Evolutionary conservation across 1,140 invertebrate species (phyloP).

Genomic region (Phymastichus coffea): DNA sequence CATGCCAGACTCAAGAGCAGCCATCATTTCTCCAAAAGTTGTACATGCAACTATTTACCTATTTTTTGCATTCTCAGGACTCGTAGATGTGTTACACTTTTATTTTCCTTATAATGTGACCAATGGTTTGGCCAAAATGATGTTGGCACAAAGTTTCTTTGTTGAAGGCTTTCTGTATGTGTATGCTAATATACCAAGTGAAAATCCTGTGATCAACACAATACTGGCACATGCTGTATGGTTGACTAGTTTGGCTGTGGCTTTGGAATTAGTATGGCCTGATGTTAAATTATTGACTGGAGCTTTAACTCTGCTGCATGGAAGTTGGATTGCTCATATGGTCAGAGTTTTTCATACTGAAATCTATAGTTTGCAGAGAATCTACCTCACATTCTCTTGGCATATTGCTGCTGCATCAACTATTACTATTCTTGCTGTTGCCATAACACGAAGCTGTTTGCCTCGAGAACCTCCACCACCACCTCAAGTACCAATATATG

Average conservation of each 20-base stretch:
- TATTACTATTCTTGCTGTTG: constrained; percentile 43
- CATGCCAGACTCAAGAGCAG: constrained; percentile 32
- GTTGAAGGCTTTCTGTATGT: constrained; percentile 51
- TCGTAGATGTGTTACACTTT: constrained; percentile 51
- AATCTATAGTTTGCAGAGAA: constrained; percentile 31
- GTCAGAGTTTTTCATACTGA: constrained; percentile 36
- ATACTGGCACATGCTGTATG: constrained; percentile 46
- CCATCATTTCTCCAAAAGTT: constrained; percentile 44
- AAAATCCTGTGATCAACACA: constrained; percentile 35
- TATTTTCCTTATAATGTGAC: constrained; percentile 48
- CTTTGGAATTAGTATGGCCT: constrained; percentile 47
- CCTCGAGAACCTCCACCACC: constrained; percentile 35
- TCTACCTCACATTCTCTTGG: constrained; percentile 51
- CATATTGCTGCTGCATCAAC: constrained; percentile 47
- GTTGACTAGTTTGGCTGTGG: constrained; percentile 40
- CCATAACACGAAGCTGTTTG: constrained; percentile 38
- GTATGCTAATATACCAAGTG: constrained; percentile 32
- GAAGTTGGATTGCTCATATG: constrained; percentile 51
- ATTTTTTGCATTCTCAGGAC: constrained; percentile 53
- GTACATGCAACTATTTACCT: constrained; percentile 52
- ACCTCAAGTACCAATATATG: constrained; percentile 45
- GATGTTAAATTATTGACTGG: constrained; percentile 46
- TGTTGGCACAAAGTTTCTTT: constrained; percentile 49
- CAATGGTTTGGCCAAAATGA: constrained; percentile 44
- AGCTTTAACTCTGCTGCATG: constrained; percentile 46